These are phyloP conservation scores for Percopsis transmontana DNA, from an alignment of 2,113 vertebrate genomes.

Conservation along the genomic window DNA sequence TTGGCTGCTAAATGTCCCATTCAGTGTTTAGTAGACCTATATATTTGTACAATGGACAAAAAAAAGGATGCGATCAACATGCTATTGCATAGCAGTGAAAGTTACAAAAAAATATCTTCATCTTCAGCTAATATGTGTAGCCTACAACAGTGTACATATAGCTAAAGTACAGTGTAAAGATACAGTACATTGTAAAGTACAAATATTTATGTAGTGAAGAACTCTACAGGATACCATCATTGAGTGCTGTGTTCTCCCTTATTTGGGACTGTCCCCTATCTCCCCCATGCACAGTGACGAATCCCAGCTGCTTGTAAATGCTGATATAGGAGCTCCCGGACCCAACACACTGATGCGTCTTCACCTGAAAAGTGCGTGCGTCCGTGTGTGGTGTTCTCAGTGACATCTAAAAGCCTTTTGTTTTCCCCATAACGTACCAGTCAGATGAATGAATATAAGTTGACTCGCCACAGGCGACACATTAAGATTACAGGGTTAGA, in stretches of 20 bases:
- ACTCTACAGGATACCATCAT: too few species aligned
- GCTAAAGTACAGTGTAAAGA: too few species aligned
- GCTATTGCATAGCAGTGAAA: neutral
- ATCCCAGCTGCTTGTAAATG: constrained; percentile 49
- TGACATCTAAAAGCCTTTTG: neutral
- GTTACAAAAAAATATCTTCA: neutral
- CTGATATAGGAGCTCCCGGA: constrained; percentile 32
- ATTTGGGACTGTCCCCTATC: constrained; percentile 1
- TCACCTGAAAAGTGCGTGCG: constrained; percentile 19
- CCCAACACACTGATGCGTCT: constrained; percentile 27
- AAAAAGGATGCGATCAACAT: neutral
- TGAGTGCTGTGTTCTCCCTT: neutral
- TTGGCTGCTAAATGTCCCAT: neutral
- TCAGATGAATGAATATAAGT: too few species aligned
- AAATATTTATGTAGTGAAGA: neutral
- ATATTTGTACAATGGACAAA: neutral
- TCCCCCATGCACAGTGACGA: constrained; percentile 36
- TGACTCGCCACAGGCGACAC: too few species aligned
- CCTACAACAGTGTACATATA: too few species aligned
- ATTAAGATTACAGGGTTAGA: neutral
- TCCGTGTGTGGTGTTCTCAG: neutral
- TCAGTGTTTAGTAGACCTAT: neutral
- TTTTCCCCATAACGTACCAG: too few species aligned
- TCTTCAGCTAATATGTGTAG: too few species aligned
- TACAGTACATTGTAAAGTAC: neutral